phyloP scores from a whole-genome alignment of 2,888 invertebrate species.

The Eupeodes luniger region DNA sequence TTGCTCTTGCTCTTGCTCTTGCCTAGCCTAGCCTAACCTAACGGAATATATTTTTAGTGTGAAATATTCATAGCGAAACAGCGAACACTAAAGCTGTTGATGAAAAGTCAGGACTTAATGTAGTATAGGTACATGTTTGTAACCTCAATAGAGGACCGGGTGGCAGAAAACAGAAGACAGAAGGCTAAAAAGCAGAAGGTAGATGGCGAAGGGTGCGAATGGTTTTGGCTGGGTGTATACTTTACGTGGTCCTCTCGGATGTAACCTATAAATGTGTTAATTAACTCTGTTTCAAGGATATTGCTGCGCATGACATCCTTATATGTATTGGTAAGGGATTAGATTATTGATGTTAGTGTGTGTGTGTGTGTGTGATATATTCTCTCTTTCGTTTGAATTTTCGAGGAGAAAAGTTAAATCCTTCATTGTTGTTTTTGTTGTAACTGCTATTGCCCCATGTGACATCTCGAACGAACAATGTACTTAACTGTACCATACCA shows the following conservation, averaged over 20 bases:
- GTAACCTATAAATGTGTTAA: conserved; percentile 75
- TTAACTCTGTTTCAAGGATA: conserved; percentile 71
- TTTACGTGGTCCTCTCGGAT: conserved; percentile 57
- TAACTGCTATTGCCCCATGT: conserved; percentile 11
- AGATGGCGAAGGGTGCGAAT: not conserved
- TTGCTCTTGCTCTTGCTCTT: too few relatives aligned
- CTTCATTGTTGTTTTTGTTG: not conserved
- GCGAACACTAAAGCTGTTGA: not conserved
- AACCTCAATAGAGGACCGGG: conserved; percentile 4
- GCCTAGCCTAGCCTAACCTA: not conserved
- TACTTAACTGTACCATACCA: conserved; percentile 27
- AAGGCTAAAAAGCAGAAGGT: too few relatives aligned
- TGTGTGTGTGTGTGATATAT: conserved; percentile 41
- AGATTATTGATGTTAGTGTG: not conserved
- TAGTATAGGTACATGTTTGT: conserved; percentile 2
- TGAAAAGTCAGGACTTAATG: conserved; percentile 60
- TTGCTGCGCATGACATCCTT: conserved; percentile 67
- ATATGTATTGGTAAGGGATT: not conserved
- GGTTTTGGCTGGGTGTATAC: conserved; percentile 31
- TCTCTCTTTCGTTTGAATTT: conserved; percentile 32
- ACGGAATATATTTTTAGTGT: conserved; percentile 44
- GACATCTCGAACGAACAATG: conserved; percentile 34
- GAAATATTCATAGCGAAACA: conserved; percentile 69
- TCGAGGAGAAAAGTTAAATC: conserved; percentile 44
- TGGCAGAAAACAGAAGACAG: not conserved